Evolutionary conservation across 2,113 vertebrate genomes (phyloP), one percentile per base, ranked within the genome.

Genomic region (Hirundichthys speculiger): DNA sequence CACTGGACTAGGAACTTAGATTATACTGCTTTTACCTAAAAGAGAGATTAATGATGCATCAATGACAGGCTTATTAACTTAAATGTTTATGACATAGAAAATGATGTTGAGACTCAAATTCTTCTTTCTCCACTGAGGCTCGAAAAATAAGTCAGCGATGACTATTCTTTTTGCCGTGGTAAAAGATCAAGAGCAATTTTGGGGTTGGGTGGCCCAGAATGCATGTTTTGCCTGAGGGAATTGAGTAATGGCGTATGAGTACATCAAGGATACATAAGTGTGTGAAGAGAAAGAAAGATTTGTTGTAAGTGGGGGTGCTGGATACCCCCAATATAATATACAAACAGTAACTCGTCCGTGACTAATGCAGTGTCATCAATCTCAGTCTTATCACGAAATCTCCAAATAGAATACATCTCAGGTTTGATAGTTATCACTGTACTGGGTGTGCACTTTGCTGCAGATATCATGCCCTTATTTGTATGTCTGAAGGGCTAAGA

Each of bases 101-200:
- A 20, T 11, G n/a, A 47, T 50, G 22, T 58, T n/a, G 45, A 47
- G 42, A 75, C 42, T 20, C 8, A 71, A 68, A 59, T 57, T 13
- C 38, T 47, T 58, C 24, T 62, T 13, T 41, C 64, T 24, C 43
- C 6, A n/a, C 13, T 52, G 22, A 51, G 42, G 10, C 51, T 67
- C 50, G 43, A 16, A 34, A 59, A 83, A 55, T 68, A 55, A 65
- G 54, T 51, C 66, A 55, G 47, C 38, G 49, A 25, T 50, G 53
- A 50, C 38, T 40, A 19, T 38, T 14, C 0, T 56, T 48, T n/a
- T 22, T 15, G 19, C 21, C 46, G 42, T 56, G 50, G 39, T 79
- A 67, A 76, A 73, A 77, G 64, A 79, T 86, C 64, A 83, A 73
- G 61, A 72, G 64, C 62, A 73, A 79, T 83, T 82, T 80, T 19